These are phyloP conservation scores for Peromyscus polionotus DNA, from an alignment of 2,113 vertebrate genomes.

Conservation along the genomic window DNA sequence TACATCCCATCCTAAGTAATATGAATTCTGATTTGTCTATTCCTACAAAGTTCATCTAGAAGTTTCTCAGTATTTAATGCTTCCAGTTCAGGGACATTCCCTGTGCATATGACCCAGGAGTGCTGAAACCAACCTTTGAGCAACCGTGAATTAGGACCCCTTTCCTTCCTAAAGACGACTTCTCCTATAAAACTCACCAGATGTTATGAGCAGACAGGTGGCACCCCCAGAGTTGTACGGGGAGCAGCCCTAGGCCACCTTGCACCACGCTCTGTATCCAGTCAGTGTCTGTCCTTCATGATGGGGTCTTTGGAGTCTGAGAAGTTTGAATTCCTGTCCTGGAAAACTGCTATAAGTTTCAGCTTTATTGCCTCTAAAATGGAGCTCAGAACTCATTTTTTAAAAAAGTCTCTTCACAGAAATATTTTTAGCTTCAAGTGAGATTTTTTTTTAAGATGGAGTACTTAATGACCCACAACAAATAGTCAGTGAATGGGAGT, in stretches of 20 bases:
- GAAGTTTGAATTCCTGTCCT: conserved; percentile 5
- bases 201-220: neutral
- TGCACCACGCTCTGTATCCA: neutral
- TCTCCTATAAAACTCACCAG: neutral
- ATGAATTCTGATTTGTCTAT: neutral
- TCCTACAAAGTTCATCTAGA: conserved; percentile 2
- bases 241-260: neutral
- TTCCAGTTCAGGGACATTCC: neutral
- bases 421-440: conserved; percentile 45
- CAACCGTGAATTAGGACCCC: neutral
- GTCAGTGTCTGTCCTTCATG: neutral
- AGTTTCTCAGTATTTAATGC: neutral
- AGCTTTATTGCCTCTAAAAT: neutral
- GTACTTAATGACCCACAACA: conserved; percentile 40
- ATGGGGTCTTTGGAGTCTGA: neutral
- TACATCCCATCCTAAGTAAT: neutral
- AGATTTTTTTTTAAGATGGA: conserved; percentile 29
- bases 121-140: neutral
- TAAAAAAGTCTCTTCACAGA: neutral
- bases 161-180: neutral
- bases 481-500: neutral
- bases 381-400: neutral
- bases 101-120: neutral
- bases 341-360: neutral
- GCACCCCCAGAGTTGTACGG: neutral